Evolutionary conservation across 1,140 invertebrate genomes (phyloP).

Genomic region (fruit fly (Drosophila melanogaster)): Release_6_plus_ISO1_MT NT_033779.5:8529001-8529500

Average conservation of each 20-base stretch:
- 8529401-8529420: slow-evolving; percentile 12
- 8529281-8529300: not conserved
- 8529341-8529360: not conserved
- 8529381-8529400: slow-evolving; percentile 2
- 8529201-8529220: slow-evolving; percentile 15
- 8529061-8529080: slow-evolving; percentile 1
- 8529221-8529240: slow-evolving; percentile 19
- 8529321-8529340: slow-evolving; percentile 8
- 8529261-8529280: slow-evolving; percentile 10
- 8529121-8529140: slow-evolving; percentile 39
- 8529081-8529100: slow-evolving; percentile 13
- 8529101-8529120: slow-evolving; percentile 50
- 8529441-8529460: slow-evolving; percentile 43
- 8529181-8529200: slow-evolving; percentile 22
- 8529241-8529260: slow-evolving; percentile 35
- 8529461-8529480: slow-evolving; percentile 25
- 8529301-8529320: slow-evolving; percentile 19
- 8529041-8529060: slow-evolving; percentile 44
- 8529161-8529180: slow-evolving; percentile 67
- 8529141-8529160: slow-evolving; percentile 76
- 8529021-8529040: slow-evolving; percentile 39
- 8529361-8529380: not conserved
- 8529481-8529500: slow-evolving; percentile 21
- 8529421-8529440: slow-evolving; percentile 20
- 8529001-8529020: slow-evolving; percentile 9